A percentile compares a stretch with the other conserved stretches of the same genome.
Evolutionary conservation across 92 coral and sea anemone genomes (phyloP).

Genomic region (Zoanthus sociatus): DNA sequence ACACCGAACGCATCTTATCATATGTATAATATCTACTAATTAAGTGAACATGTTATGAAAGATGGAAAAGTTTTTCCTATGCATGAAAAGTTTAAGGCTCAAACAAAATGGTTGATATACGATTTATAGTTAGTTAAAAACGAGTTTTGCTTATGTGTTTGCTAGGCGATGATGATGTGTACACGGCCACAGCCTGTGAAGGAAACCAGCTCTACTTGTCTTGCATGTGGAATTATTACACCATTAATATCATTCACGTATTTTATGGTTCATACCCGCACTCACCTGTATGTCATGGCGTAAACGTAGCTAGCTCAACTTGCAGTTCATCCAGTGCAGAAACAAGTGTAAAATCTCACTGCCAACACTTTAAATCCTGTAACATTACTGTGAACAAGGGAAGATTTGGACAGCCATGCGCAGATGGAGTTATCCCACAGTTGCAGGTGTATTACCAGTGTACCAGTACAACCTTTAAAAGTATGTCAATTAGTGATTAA

Average conservation of each 20-base stretch:
- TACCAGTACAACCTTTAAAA: constrained; percentile 36
- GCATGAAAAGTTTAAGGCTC: too few species aligned
- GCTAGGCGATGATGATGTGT: constrained; percentile 41
- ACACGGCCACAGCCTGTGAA: constrained; percentile 20
- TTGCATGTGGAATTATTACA: neutral
- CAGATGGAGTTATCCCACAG: constrained; percentile 8
- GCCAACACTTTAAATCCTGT: constrained; percentile 28
- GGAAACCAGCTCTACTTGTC: constrained; percentile 1
- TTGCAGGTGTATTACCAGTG: constrained; percentile 40
- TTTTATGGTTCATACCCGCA: constrained; percentile 27
- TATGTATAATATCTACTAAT: too few species aligned
- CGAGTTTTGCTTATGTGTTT: neutral
- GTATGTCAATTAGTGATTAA: neutral
- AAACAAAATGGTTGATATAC: too few species aligned
- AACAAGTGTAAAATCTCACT: constrained; percentile 5
- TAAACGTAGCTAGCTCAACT: constrained; percentile 15
- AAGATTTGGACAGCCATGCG: constrained; percentile 35
- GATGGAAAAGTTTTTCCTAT: too few species aligned
- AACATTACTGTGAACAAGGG: constrained; percentile 11
- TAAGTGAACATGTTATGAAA: too few species aligned
- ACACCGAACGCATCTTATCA: too few species aligned
- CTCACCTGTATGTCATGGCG: constrained; percentile 18
- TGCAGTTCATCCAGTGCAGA: constrained; percentile 33
- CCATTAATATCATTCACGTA: constrained; percentile 37
- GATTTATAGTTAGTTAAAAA: neutral